Conservation (phyloP, 2,113 vertebrate species). For the Prinia subflava region DNA sequence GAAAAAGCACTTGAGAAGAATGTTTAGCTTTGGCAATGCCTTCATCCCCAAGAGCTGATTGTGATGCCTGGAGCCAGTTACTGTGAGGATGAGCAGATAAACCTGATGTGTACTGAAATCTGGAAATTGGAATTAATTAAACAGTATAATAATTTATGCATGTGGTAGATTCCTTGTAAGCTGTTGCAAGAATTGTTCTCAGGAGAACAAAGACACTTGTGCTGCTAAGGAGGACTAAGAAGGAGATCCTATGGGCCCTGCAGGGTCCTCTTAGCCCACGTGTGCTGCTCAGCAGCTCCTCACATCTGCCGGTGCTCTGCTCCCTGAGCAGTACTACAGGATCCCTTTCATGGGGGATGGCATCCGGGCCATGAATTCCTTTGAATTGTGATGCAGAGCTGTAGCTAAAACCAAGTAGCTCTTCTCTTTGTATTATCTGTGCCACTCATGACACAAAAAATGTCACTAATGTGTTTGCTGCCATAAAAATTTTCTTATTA, state of each 20-base stretch:
- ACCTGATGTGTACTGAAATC: not conserved
- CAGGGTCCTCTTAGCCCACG: not conserved
- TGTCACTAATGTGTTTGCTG: not conserved
- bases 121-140: conserved; percentile 7
- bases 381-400: not conserved
- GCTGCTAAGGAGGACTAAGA: not conserved
- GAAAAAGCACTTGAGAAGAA: not conserved
- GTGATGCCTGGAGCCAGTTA: not conserved
- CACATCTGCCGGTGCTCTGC: fast-evolving
- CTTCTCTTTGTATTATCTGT: not conserved
- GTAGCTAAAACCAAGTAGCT: not conserved
- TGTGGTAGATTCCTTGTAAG: not conserved
- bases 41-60: not conserved
- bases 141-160: not conserved
- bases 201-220: not conserved
- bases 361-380: not conserved
- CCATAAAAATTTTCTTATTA: not conserved
- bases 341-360: not conserved
- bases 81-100: not conserved
- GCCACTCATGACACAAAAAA: not conserved
- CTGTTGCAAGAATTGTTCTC: not conserved
- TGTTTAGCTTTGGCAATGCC: not conserved
- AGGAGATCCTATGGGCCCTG: not conserved
- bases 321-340: not conserved
- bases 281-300: not conserved